Evolutionary conservation across 2,888 invertebrate genomes (phyloP).

Genomic region (Lasioglossum villosulum): DNA sequence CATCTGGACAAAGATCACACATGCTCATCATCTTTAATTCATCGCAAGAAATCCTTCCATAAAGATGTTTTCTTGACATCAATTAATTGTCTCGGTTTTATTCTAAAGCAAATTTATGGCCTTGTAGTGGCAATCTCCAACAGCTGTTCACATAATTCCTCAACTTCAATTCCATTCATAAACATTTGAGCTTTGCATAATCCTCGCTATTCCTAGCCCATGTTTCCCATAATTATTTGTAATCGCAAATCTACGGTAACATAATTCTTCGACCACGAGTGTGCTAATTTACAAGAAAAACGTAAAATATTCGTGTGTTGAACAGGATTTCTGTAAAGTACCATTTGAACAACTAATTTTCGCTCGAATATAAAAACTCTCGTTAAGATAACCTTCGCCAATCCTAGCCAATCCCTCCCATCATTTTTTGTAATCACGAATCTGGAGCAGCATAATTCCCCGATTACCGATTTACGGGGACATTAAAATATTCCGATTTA

Average conservation of each 20-base stretch:
- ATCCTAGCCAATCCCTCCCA: no score
- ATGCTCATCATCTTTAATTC: constrained; percentile 35
- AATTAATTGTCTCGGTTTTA: not conserved
- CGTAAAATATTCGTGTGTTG: no score
- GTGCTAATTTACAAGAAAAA: no score
- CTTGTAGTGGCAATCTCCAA: not conserved
- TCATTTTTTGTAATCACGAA: no score
- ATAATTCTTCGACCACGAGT: not conserved
- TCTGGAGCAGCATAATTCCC: no score
- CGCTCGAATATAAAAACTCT: no score
- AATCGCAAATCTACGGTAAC: not conserved
- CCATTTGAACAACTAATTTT: no score
- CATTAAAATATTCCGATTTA: not conserved
- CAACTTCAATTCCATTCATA: not conserved
- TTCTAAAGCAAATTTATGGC: not conserved
- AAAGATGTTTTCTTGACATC: constrained; percentile 25
- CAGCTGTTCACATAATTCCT: not conserved
- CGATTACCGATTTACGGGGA: not conserved
- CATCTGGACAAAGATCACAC: constrained; percentile 2
- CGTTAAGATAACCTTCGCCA: no score
- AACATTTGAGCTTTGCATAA: not conserved
- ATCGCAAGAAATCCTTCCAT: constrained; percentile 41
- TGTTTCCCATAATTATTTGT: not conserved
- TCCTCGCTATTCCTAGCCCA: not conserved
- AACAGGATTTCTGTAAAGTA: no score